A percentile compares a stretch with the other conserved stretches of the same genome.
These are phyloP conservation scores for Brachyopa scutellaris DNA, from an alignment of 2,888 invertebrate genomes.

Conservation along the genomic window DNA sequence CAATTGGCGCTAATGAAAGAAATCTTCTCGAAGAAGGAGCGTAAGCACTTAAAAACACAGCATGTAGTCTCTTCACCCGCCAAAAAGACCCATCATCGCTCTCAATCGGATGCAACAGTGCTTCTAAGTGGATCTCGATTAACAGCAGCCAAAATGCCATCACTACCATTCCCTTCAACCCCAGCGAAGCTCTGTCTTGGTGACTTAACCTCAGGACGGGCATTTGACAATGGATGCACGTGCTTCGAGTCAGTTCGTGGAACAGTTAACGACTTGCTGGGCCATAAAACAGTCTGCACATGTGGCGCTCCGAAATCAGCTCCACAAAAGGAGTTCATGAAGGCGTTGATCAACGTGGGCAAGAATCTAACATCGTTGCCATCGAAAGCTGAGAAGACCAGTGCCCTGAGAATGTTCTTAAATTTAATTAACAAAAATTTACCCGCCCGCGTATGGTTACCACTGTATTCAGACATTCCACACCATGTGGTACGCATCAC, in stretches of 20 bases:
- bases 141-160: conserved; percentile 65
- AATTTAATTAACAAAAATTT: conserved; percentile 97
- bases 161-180: conserved; percentile 75
- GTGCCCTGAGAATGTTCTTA: conserved; percentile 95
- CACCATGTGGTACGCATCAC: conserved; percentile 98
- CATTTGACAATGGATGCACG: conserved; percentile 97
- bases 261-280: conserved; percentile 87
- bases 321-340: conserved; percentile 93
- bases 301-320: conserved; percentile 91
- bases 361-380: conserved; percentile 90
- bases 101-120: conserved; percentile 90
- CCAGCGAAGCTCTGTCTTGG: conserved; percentile 89
- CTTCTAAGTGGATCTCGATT: conserved; percentile 82
- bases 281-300: conserved; percentile 89
- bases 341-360: conserved; percentile 93
- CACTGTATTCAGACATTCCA: conserved; percentile 91
- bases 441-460: conserved; percentile 98
- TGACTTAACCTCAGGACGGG: conserved; percentile 95
- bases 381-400: conserved; percentile 95
- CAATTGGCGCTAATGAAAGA: conserved; percentile 81
- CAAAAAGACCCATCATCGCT: conserved; percentile 92
- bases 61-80: conserved; percentile 79
- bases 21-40: conserved; percentile 80
- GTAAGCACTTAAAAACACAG: conserved; percentile 75
- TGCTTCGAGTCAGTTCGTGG: conserved; percentile 93